Conservation (phyloP, 2,888 invertebrate species). For the Sinohyriopsis cumingii region DNA sequence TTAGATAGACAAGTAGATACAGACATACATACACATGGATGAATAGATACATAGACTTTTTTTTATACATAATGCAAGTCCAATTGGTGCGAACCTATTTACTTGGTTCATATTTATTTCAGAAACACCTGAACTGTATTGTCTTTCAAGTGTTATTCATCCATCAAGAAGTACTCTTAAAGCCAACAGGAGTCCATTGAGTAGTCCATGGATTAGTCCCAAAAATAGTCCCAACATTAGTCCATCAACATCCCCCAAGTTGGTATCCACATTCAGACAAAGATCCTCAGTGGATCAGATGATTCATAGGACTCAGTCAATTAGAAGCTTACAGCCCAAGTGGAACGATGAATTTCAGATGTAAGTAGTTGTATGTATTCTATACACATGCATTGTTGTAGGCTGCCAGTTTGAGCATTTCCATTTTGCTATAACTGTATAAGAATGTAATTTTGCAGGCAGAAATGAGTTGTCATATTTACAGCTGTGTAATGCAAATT, state of each 20-base stretch:
- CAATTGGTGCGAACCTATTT: too few species aligned
- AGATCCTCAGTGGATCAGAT: slow-evolving; percentile 13
- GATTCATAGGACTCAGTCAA: slow-evolving; percentile 45
- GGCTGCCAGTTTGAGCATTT: too few species aligned
- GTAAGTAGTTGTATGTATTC: slow-evolving; percentile 40
- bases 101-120: slow-evolving; percentile 7
- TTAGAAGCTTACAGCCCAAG: slow-evolving; percentile 50
- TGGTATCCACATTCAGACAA: slow-evolving; percentile 23
- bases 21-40: too few species aligned
- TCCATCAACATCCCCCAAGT: slow-evolving; percentile 35
- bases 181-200: slow-evolving; percentile 13
- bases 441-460: too few species aligned
- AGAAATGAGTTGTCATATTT: too few species aligned
- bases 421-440: too few species aligned
- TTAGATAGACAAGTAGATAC: too few species aligned
- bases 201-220: slow-evolving; percentile 35
- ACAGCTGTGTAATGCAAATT: too few species aligned
- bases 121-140: slow-evolving; percentile 48
- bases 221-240: slow-evolving; percentile 33
- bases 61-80: too few species aligned
- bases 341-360: slow-evolving; percentile 65
- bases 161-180: slow-evolving; percentile 23
- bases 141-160: slow-evolving; percentile 47
- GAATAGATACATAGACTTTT: too few species aligned
- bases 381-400: too few species aligned